Evolutionary conservation across 2,113 vertebrate genomes (phyloP), one percentile per base, ranked within the genome.

Genomic region (Sphaerodactylus townsendi): DNA sequence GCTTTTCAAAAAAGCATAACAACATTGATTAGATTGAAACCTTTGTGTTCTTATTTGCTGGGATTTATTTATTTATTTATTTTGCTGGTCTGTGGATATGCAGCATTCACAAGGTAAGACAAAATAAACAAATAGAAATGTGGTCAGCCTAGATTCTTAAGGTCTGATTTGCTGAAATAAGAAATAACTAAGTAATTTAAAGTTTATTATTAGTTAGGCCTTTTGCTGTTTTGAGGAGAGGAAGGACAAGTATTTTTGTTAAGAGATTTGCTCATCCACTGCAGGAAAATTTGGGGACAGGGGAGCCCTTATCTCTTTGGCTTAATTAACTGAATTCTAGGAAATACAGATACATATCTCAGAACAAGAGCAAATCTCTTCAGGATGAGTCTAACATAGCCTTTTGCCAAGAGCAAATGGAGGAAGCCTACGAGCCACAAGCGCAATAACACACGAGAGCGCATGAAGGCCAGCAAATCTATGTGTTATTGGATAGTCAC

Each of bases 371-470:
- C 91, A 90, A 85, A 83, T 73, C 77, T 1, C n/a, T 88, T 86
- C 87, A 25, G 68, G 88, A 65, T 79, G 83, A 53, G 56, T 46
- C 91, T 87, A 87, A 82, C 82, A 82, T 82, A 84, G 83, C 89
- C 70, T 91, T 75, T 74, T 68, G 85, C 88, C 85, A 89, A 92
- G 75, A 44, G 74, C 89, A 86, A 14, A 91, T 81, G 93, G 71
- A 88, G 87, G 6, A 39, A 93, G 59, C 88, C 90, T 92, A 79
- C 86, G 90, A 95, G 95, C 93, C 92, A 96, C 89, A 95, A 96
- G 97, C 96, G 94, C 96, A 95, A 93, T 95, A 95, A 96, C 95
- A 96, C 95, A 95, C 92, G 91, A 94, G 94, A 95, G 95, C 93
- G 87, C 92, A 96, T 95, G 95, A 96, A 91, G 91, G 95, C 93